phyloP scores from a whole-genome alignment of 2,113 vertebrate genomes.

The Apteryx owenii region DNA sequence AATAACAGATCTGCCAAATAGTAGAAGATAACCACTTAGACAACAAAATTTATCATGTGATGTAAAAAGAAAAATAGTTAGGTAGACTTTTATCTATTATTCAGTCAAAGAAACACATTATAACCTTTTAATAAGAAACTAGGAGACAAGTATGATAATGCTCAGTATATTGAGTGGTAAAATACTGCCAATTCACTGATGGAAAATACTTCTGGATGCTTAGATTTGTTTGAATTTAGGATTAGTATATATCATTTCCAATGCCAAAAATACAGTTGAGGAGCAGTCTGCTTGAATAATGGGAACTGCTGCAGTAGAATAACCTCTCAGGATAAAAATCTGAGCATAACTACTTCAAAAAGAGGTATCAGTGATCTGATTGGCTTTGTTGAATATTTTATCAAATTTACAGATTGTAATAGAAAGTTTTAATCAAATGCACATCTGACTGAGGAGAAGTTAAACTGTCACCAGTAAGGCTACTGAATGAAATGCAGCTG shows the following conservation, averaged over 20 bases:
- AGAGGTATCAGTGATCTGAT: background rate
- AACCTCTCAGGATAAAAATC: background rate
- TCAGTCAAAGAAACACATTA: background rate
- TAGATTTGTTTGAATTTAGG: background rate
- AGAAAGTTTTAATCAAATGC: background rate
- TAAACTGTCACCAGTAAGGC: background rate
- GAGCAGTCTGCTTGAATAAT: background rate
- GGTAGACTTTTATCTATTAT: background rate
- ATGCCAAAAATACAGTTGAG: background rate
- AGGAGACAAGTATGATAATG: background rate
- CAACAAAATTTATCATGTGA: background rate
- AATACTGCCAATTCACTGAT: background rate
- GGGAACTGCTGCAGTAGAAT: background rate
- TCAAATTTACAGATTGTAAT: background rate
- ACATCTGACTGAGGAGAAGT: background rate
- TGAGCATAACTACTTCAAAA: background rate
- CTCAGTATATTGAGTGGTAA: background rate
- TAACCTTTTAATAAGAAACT: background rate
- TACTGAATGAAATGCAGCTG: background rate
- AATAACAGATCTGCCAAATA: background rate
- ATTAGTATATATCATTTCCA: background rate
- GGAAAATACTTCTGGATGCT: background rate
- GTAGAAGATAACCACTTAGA: background rate
- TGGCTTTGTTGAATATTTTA: background rate
- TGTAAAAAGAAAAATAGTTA: background rate